Conservation (phyloP, 2,113 vertebrate species). For the Helogale parvula region DNA sequence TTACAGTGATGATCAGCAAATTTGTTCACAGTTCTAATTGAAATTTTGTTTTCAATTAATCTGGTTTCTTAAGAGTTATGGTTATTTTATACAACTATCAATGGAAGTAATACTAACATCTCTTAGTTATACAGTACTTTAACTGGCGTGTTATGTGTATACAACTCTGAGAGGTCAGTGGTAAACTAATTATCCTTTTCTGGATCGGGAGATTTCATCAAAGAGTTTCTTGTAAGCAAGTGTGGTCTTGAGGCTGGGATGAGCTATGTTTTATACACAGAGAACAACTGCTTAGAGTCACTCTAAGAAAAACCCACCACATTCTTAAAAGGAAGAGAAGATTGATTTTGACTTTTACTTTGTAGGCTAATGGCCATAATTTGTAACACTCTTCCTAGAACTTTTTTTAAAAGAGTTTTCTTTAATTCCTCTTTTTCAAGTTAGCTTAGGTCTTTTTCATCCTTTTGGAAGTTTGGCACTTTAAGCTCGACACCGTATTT, state of each 20-base stretch:
- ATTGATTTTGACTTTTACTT: neutral
- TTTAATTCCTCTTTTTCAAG: neutral
- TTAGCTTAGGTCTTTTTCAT: neutral
- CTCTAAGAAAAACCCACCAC: neutral
- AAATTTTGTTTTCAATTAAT: slow-evolving; percentile 10
- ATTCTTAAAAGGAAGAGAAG: neutral
- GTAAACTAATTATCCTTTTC: neutral
- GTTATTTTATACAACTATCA: neutral
- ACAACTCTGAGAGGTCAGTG: neutral
- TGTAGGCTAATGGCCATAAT: neutral
- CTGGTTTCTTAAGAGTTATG: slow-evolving; percentile 14
- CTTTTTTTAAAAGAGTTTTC: neutral
- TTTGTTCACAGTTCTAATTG: neutral
- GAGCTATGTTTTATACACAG: neutral
- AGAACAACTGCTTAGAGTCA: neutral
- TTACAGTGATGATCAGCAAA: neutral
- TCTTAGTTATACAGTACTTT: neutral
- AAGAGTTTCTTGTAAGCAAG: neutral
- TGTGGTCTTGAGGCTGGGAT: neutral
- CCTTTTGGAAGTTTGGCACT: neutral
- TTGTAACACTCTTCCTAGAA: neutral
- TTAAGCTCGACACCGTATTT: neutral
- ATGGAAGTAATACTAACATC: neutral
- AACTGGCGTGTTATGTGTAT: neutral
- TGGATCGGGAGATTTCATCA: neutral